A percentile compares a stretch with the other conserved stretches of the same genome.
Evolutionary conservation across 1,140 invertebrate species (phyloP).

Genomic region (Drosophila paulistorum): DNA sequence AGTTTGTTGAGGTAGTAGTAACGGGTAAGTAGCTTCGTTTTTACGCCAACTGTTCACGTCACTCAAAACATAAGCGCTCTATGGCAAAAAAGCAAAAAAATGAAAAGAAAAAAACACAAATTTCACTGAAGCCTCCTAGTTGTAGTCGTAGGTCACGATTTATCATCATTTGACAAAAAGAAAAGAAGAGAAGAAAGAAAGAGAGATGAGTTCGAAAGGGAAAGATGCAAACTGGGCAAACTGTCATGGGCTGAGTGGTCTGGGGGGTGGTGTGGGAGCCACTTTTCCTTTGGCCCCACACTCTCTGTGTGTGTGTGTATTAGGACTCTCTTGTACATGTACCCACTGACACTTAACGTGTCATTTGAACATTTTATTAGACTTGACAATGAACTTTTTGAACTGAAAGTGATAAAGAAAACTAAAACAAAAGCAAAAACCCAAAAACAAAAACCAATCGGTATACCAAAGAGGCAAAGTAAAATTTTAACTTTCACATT

Average conservation of each 20-base stretch:
- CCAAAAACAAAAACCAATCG: conserved; percentile 6
- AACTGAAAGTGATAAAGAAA: conserved; percentile 35
- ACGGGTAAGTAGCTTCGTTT: conserved; percentile 41
- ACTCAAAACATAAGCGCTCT: conserved; percentile 50
- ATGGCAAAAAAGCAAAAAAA: conserved; percentile 11
- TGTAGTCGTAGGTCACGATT: conserved; percentile 64
- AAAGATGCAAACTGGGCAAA: conserved; percentile 7
- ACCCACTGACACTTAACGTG: conserved; percentile 76
- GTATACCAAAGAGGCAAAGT: conserved; percentile 7
- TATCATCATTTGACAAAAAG: conserved; percentile 81
- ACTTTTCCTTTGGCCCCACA: conserved; percentile 14
- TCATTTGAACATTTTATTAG: conserved; percentile 80
- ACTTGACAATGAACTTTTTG: conserved; percentile 79
- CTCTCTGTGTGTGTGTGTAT: conserved; percentile 30
- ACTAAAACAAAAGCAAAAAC: conserved; percentile 22
- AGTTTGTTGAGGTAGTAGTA: conserved; percentile 36
- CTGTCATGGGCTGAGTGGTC: background rate
- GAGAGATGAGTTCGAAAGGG: background rate
- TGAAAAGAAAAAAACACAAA: conserved; percentile 37
- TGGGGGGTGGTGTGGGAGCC: conserved; percentile 20
- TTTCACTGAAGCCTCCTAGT: conserved; percentile 61
- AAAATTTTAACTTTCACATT: conserved; percentile 62
- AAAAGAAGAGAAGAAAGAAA: conserved; percentile 46
- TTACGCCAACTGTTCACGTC: conserved; percentile 56
- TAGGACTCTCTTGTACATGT: conserved; percentile 47